Percentiles rank a stretch among this genome's conserved stretches.
phyloP scores from a whole-genome alignment of 1,140 invertebrate genomes.

The Phymastichus coffea region DNA sequence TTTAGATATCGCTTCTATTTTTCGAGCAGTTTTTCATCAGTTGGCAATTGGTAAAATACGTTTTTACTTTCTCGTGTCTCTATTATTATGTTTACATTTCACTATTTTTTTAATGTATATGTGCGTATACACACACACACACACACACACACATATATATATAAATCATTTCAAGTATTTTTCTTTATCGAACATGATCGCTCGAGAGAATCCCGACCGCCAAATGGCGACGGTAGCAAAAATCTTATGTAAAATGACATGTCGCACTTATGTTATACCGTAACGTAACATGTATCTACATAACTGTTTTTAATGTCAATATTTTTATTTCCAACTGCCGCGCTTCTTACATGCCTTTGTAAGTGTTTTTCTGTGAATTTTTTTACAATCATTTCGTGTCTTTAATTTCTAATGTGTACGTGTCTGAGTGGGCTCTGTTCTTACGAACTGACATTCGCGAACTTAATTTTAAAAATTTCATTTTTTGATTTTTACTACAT shows the following conservation, averaged over 20 bases:
- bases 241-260: conserved; percentile 35
- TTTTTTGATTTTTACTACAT: conserved; percentile 1
- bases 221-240: conserved; percentile 17
- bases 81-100: conserved; percentile 4
- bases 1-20: not conserved
- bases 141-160: too few relatives aligned
- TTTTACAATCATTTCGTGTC: not conserved
- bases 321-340: not conserved
- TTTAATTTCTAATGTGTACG: not conserved
- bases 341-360: not conserved
- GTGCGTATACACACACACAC: too few relatives aligned
- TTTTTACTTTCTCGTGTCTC: too few relatives aligned
- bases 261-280: conserved; percentile 24
- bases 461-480: conserved; percentile 9
- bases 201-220: conserved; percentile 19
- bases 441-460: not conserved
- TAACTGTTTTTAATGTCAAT: conserved; percentile 21
- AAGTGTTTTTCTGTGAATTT: too few relatives aligned
- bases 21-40: not conserved
- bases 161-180: conserved; percentile 2
- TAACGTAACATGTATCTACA: conserved; percentile 28
- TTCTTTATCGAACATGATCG: conserved; percentile 26
- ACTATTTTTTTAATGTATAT: conserved; percentile 3
- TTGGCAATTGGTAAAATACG: not conserved
- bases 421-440: not conserved